A percentile compares a stretch with the other conserved stretches of the same genome.
Conservation (phyloP, 2,797 vertebrate genomes). For the Neopelma chrysocephalum region DNA sequence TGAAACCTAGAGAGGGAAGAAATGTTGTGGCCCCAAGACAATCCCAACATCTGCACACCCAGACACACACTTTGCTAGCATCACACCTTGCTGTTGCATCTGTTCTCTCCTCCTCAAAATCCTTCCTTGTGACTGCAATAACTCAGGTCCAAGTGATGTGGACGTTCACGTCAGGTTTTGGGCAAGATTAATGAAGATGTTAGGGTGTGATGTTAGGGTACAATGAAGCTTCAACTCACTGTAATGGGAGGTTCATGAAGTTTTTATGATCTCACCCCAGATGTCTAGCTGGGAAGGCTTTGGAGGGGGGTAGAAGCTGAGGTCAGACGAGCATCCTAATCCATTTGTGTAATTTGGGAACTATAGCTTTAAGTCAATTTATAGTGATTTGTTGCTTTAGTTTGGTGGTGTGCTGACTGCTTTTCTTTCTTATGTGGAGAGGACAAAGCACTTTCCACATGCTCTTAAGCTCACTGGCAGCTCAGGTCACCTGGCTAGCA, state of each 20-base stretch:
- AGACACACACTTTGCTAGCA: not conserved
- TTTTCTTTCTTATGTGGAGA: not conserved
- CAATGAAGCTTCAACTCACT: not conserved
- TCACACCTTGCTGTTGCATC: fast-evolving
- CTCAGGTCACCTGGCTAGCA: fast-evolving
- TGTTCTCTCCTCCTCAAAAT: not conserved
- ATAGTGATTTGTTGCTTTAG: not conserved
- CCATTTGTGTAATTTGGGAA: not conserved
- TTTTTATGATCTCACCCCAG: not conserved
- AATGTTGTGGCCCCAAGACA: fast-evolving
- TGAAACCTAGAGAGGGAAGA: not conserved
- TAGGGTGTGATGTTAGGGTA: not conserved
- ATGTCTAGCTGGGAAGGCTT: not conserved
- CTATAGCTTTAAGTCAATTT: not conserved
- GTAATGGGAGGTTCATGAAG: not conserved
- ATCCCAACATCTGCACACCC: no score
- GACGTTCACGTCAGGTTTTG: not conserved
- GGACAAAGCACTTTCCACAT: not conserved
- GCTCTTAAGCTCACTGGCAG: not conserved
- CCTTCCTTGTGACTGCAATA: not conserved
- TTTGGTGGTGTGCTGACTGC: not conserved
- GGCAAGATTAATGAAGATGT: not conserved
- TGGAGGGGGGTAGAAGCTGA: fast-evolving
- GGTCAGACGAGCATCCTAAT: not conserved
- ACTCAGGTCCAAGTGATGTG: not conserved